Evolutionary conservation across 1,140 invertebrate genomes (phyloP).

Genomic region (Brachionus angularis): DNA sequence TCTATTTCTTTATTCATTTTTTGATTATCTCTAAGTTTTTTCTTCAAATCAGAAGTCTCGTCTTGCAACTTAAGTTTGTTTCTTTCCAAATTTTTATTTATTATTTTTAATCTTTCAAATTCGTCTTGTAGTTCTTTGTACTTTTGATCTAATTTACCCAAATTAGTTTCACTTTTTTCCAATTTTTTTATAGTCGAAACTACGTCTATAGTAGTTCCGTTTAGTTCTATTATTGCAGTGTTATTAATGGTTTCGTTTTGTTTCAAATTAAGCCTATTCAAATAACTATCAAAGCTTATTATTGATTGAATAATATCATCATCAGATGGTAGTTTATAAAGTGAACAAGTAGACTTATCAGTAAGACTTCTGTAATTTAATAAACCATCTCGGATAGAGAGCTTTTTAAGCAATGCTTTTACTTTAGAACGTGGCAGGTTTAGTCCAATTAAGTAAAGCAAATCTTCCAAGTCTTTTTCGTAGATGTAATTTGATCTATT

Average conservation of each 20-base stretch:
- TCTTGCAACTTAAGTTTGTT: slow-evolving; percentile 12
- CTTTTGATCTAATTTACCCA: neutral
- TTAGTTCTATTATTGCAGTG: neutral
- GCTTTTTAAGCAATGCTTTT: slow-evolving; percentile 25
- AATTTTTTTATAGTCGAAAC: slow-evolving; percentile 17
- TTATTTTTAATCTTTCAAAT: neutral
- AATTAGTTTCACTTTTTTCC: slow-evolving; percentile 17
- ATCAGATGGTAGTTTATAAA: slow-evolving; percentile 29
- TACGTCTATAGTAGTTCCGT: slow-evolving; percentile 21
- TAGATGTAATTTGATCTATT: slow-evolving; percentile 3
- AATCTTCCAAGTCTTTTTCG: slow-evolving; percentile 28
- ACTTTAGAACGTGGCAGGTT: slow-evolving; percentile 18
- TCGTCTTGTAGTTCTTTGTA: slow-evolving; percentile 12
- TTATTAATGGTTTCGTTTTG: neutral
- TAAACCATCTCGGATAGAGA: neutral
- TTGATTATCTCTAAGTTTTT: slow-evolving; percentile 30
- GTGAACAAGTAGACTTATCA: neutral
- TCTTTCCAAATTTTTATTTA: slow-evolving; percentile 19
- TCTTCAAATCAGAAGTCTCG: slow-evolving; percentile 10
- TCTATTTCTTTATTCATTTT: slow-evolving; percentile 27
- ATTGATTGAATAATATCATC: neutral
- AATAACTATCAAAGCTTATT: slow-evolving; percentile 1
- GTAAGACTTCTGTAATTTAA: slow-evolving; percentile 26
- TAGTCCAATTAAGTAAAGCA: slow-evolving; percentile 4
- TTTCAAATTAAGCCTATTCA: neutral